Base-by-base conservation (phyloP, 2,797 vertebrate species). In the Pelobates cultripes region DNA sequence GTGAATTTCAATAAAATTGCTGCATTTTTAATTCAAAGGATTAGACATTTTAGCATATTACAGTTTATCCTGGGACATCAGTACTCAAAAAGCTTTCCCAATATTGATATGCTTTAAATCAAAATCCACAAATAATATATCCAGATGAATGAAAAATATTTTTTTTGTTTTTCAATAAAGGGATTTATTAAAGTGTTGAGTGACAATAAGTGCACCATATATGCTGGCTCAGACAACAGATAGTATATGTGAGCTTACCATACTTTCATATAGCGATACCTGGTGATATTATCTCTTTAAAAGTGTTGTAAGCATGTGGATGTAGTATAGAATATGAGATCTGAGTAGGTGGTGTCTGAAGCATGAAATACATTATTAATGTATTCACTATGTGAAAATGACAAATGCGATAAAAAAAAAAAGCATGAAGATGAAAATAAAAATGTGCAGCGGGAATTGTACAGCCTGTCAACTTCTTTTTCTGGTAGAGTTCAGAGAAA, bases 341-440 rank as follows among this genome's bases (percentile, higher is more conserved):
- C 71, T 83, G 81, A 75, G 81, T 75, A 79, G 81, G 77, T 74
- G 70, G 81, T 68, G 63, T 79, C 45, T 83, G 81, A 84, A 61
- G 66, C 78, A 61, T 75, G 72, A 60, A 72, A 80, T 75, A n/a
- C 51, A 79, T 75, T 79, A 79, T 84, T 75, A 71, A 84, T 79
- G 72, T 6, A 45, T 6, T 7, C 42, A n/a, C 60, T 44, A n/a
- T 55, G 57, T 15, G 72, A 78, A 83, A 55, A 17, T 75, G 82
- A 75, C 75, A 83, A 83, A 70, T 43, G 13, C 9, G 43, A 70
- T 71, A 55, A 79, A 79, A 51, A 53, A 51, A 53, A 51, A 79
- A 63, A 71, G 41, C 2, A 57, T 43, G 64, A 28, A n/a, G 57
- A 44, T 73, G 53, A 70, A 53, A 28, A 45, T 41, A 40, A 42